These are phyloP conservation scores for Drosophila kanekoi DNA, from an alignment of 2,888 invertebrate genomes.

Conservation along the genomic window DNA sequence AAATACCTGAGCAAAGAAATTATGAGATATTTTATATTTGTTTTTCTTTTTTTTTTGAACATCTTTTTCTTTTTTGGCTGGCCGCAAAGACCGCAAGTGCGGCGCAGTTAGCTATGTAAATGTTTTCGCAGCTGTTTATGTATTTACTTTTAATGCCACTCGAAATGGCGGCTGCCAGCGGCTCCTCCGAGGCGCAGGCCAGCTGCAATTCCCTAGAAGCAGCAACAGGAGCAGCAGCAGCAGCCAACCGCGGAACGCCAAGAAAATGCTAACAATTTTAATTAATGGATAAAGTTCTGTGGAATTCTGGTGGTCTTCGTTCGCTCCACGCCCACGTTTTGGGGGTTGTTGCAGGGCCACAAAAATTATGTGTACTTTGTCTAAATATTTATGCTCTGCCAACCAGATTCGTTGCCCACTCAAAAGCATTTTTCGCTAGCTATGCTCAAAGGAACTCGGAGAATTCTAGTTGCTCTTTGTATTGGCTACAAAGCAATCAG, in stretches of 20 bases:
- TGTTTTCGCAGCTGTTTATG: constrained; percentile 74
- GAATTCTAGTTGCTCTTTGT: neutral
- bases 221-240: constrained; percentile 37
- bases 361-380: constrained; percentile 50
- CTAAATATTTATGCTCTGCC: constrained; percentile 57
- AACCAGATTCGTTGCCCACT: constrained; percentile 12
- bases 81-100: constrained; percentile 52
- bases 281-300: constrained; percentile 84
- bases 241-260: constrained; percentile 67
- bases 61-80: constrained; percentile 15
- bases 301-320: constrained; percentile 49
- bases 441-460: constrained; percentile 10
- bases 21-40: constrained; percentile 27
- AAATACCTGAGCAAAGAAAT: constrained; percentile 43
- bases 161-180: constrained; percentile 34
- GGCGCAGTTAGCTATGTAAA: constrained; percentile 75
- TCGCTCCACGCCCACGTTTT: neutral
- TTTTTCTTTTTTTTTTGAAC: constrained; percentile 6
- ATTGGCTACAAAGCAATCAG: neutral
- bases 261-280: constrained; percentile 81
- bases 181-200: constrained; percentile 10
- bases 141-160: constrained; percentile 77
- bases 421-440: constrained; percentile 34
- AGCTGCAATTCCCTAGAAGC: constrained; percentile 33
- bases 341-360: constrained; percentile 11